Conservation (phyloP, 2,888 invertebrate genomes). For the Zaprionus bogoriensis region DNA sequence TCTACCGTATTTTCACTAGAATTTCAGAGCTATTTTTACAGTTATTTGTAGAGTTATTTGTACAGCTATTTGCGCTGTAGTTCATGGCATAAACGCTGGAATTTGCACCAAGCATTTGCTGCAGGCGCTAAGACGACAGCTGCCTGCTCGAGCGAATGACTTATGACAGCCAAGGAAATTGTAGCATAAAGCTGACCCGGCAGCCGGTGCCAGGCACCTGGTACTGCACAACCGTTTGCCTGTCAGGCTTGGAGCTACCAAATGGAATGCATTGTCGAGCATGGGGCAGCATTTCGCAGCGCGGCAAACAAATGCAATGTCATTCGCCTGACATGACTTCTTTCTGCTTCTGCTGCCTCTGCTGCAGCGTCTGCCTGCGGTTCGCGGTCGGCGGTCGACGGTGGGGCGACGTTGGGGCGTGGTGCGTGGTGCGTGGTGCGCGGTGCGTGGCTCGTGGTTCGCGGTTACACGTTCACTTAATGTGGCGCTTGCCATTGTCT, state of each 20-base stretch:
- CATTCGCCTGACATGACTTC: conserved; percentile 42
- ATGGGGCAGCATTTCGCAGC: conserved; percentile 5
- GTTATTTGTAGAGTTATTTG: too few relatives aligned
- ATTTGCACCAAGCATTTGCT: background rate
- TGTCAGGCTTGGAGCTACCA: conserved; percentile 10
- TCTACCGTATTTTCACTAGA: background rate
- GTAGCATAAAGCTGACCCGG: conserved; percentile 43
- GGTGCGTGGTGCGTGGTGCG: background rate
- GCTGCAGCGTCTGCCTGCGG: background rate
- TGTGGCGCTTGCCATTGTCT: conserved; percentile 34
- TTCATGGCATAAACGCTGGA: background rate
- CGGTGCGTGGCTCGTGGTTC: conserved; percentile 3
- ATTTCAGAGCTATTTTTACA: too few relatives aligned
- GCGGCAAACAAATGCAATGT: conserved; percentile 46
- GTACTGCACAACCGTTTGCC: too few relatives aligned
- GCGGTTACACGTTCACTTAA: conserved; percentile 39
- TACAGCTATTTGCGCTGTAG: conserved; percentile 1
- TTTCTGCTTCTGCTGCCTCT: conserved; percentile 5
- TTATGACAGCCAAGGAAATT: conserved; percentile 63
- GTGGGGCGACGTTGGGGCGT: background rate
- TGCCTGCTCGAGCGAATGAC: conserved; percentile 55
- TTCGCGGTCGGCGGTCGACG: conserved; percentile 6
- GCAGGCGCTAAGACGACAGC: conserved; percentile 40
- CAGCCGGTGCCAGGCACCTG: background rate
- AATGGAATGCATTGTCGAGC: conserved; percentile 28